Percentiles rank a stretch among this genome's conserved stretches.
phyloP scores from a whole-genome alignment of 2,113 vertebrate genomes.

The Oceanites oceanicus region DNA sequence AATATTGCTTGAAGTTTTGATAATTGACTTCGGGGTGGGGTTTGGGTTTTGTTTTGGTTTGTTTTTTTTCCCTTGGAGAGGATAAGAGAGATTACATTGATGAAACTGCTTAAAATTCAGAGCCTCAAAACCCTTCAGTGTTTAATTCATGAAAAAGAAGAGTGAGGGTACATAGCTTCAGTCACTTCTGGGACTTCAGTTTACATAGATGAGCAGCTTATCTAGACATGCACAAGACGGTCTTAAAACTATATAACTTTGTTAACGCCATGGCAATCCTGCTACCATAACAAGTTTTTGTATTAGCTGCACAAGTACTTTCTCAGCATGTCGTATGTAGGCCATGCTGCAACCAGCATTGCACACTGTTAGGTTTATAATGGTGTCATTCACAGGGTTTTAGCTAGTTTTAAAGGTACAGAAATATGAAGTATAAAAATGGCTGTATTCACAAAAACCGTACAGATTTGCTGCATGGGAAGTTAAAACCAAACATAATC shows the following conservation, averaged over 20 bases:
- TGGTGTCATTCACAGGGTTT: background rate
- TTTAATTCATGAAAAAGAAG: background rate
- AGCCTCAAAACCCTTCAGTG: background rate
- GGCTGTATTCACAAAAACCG: background rate
- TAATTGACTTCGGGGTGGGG: background rate
- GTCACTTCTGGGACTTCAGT: background rate
- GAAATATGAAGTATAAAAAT: background rate
- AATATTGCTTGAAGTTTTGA: background rate
- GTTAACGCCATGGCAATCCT: background rate
- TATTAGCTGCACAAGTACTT: background rate
- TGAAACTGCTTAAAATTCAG: background rate
- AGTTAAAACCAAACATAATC: background rate
- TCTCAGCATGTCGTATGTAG: background rate
- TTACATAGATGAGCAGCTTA: background rate
- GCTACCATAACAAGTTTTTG: background rate
- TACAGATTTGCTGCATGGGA: background rate
- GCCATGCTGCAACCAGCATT: background rate
- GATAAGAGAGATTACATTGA: background rate
- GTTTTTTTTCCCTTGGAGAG: background rate
- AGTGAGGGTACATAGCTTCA: background rate
- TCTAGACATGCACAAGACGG: background rate
- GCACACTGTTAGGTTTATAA: background rate
- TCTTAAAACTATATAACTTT: background rate
- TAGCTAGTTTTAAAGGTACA: background rate
- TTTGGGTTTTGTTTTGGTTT: accelerated